These are phyloP conservation scores for Ondatra zibethicus DNA, from an alignment of 2,113 vertebrate species.

Conservation along the genomic window DNA sequence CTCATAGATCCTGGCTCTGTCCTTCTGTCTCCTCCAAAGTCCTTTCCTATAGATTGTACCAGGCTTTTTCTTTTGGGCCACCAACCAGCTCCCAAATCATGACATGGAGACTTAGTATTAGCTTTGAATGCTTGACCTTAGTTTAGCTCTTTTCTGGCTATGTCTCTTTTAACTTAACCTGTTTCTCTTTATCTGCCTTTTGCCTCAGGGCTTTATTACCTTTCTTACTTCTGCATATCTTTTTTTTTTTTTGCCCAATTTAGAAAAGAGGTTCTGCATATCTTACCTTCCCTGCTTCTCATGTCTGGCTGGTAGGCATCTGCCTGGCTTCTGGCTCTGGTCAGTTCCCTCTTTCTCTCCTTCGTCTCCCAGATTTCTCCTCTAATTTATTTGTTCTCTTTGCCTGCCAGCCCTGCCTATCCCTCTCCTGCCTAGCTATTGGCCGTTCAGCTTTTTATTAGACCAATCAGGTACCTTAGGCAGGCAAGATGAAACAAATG, in stretches of 20 bases:
- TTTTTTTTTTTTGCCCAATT: no score
- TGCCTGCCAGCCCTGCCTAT: not conserved
- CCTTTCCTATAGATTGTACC: not conserved
- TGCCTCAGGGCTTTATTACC: not conserved
- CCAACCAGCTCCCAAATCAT: no score
- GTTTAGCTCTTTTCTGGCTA: not conserved
- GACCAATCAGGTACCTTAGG: not conserved
- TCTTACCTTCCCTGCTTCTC: not conserved
- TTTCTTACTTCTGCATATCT: not conserved
- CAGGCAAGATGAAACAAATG: not conserved
- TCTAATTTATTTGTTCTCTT: not conserved
- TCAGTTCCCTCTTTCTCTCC: not conserved
- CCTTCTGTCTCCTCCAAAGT: not conserved
- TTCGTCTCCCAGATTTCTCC: not conserved
- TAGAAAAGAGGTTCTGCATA: no score
- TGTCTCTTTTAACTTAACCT: not conserved
- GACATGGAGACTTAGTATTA: not conserved
- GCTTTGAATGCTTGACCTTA: not conserved
- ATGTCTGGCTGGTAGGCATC: not conserved
- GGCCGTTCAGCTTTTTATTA: not conserved
- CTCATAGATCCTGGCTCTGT: not conserved
- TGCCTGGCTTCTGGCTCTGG: not conserved
- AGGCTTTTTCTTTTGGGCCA: not conserved
- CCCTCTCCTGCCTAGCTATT: not conserved
- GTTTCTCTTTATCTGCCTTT: not conserved